These are phyloP conservation scores for Agonopterix alstromeriana DNA, from an alignment of 2,888 invertebrate genomes.

Conservation along the genomic window DNA sequence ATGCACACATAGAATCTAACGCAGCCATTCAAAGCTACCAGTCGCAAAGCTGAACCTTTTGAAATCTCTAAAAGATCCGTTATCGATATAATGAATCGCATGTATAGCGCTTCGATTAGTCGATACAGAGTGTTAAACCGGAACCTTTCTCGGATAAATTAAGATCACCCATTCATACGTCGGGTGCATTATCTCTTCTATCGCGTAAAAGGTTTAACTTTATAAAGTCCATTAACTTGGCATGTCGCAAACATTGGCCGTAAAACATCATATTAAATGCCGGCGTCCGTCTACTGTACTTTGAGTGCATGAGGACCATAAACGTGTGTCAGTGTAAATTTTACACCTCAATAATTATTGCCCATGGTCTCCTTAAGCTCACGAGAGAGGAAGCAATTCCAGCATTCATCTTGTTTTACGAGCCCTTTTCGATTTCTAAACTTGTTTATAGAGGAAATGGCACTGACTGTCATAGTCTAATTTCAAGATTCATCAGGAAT, in stretches of 20 bases:
- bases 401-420: slow-evolving; percentile 53
- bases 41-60: not conserved
- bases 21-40: too few species aligned
- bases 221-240: slow-evolving; percentile 59
- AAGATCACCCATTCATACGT: slow-evolving; percentile 72
- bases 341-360: slow-evolving; percentile 60
- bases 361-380: slow-evolving; percentile 33
- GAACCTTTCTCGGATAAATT: slow-evolving; percentile 66
- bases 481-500: slow-evolving; percentile 10
- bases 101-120: slow-evolving; percentile 61
- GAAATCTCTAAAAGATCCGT: slow-evolving; percentile 11
- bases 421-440: slow-evolving; percentile 51
- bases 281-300: slow-evolving; percentile 21
- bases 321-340: slow-evolving; percentile 59
- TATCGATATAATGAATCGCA: slow-evolving; percentile 57
- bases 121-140: slow-evolving; percentile 53
- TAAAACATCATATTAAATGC: slow-evolving; percentile 50
- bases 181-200: slow-evolving; percentile 54
- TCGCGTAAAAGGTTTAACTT: slow-evolving; percentile 56
- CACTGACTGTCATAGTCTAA: slow-evolving; percentile 31
- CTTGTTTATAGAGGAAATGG: slow-evolving; percentile 41
- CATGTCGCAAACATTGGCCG: slow-evolving; percentile 51
- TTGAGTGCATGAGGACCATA: slow-evolving; percentile 22
- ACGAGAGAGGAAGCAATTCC: slow-evolving; percentile 56
- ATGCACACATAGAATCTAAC: too few species aligned